Evolutionary conservation across 2,888 invertebrate species (phyloP), one percentile per base, ranked within the genome.

Genomic region (Drosophila prolongata): DNA sequence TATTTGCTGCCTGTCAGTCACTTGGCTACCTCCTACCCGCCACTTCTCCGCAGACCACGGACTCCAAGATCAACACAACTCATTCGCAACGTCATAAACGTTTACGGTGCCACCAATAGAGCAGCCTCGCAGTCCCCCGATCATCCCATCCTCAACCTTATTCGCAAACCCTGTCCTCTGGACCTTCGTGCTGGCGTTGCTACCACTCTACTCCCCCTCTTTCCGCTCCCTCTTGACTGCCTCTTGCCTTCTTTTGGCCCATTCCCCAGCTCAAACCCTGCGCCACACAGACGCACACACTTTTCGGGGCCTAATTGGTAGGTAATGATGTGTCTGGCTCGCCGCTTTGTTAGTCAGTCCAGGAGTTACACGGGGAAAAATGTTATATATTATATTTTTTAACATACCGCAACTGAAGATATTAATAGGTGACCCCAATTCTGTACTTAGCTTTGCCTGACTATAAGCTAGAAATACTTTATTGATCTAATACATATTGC

Each of bases 241-340:
- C 13, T 3, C 40, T 14, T 24, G 8, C 55, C 16, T 16, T 27
- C 38, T 37, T 37, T 9, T 27, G 27, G 27, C 19, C 19, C 34
- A 13, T 24, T 56, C 24, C 11, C 35, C 46, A 42, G n/a, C 62
- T 38, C 46, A 62, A 62, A 49, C 10, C 27, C 47, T 49, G 62
- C 62, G 59, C 54, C 74, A 61, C 70, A 57, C 49, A 65, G 68
- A 67, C 35, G 55, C 73, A 57, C 81, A 71, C 73, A 66, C 66
- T 77, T 87, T 85, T 71, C 61, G 72, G 68, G 72, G 77, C 86
- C 86, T 87, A 87, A 87, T 87, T 87, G 86, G 86, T 89, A 77
- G 86, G 86, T 87, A 87, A 87, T 86, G 86, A 86, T 87, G 86
- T 87, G 86, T 89, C 87, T 87, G 87, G 67, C 81, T 73, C 72